Evolutionary conservation across 2,113 vertebrate species (phyloP), one percentile per base, ranked within the genome.

Genomic region (Eonycteris spelaea): DNA sequence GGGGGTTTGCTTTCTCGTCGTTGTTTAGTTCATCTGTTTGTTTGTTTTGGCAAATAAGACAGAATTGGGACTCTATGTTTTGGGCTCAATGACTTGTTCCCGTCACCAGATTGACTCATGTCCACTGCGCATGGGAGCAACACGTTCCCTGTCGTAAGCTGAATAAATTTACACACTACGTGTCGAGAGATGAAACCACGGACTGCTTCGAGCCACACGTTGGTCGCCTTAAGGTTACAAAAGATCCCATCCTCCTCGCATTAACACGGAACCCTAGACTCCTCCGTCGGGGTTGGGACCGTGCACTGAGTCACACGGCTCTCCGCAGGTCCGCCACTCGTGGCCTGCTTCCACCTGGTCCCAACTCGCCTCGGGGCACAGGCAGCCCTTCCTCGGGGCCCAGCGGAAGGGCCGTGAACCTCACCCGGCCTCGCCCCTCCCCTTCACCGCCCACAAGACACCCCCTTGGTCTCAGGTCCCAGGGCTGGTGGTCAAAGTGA

Each of bases 11-110:
- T 70, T 74, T n/a, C 33, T 28, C 15, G 88, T 38, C 2, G 0
- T n/a, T 3, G 7, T 53, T n/a, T 63, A 14, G 28, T 59, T n/a
- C 75, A 26, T 70, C 53, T 35, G 55, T 93, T 98, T 98, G 30
- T 70, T 57, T 35, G 55, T 93, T 98, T 98, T 98, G 98, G 98
- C 98, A 98, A 98, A 97, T 97, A 96, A 35, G 96, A 98, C 96
- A 84, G 97, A 95, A 97, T 97, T 87, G 98, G 98, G 98, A 90
- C 98, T 86, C 96, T 18, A 85, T 96, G 96, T 91, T 92, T 16
- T 80, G 98, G 97, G 94, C 96, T 43, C 95, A 35, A 21, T 30
- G 96, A 97, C 97, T 94, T 40, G 55, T 94, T 95, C 88, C 86
- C 87, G 97, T 95, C 94, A 88, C 97, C 97, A 79, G 88, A 96